These are phyloP conservation scores for Buceros bicornis DNA, from an alignment of 2,797 vertebrate species.

Conservation along the genomic window DNA sequence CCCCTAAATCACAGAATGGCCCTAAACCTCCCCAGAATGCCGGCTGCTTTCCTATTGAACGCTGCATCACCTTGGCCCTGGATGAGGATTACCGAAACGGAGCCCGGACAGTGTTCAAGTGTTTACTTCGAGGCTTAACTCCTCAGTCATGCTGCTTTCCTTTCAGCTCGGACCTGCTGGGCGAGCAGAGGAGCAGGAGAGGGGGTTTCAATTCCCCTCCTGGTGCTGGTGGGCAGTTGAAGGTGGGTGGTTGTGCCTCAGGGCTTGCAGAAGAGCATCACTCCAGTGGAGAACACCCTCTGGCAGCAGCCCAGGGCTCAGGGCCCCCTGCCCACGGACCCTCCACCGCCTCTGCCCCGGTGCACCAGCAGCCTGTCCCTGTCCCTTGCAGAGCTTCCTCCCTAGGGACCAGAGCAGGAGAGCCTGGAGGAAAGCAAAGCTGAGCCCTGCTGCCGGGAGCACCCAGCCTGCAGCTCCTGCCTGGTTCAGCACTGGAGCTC, in stretches of 20 bases:
- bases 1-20: background rate
- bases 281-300: background rate
- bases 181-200: no score
- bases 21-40: background rate
- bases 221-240: background rate
- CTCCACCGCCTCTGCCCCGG: background rate
- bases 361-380: no score
- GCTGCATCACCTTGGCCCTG: accelerated
- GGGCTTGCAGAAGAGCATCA: background rate
- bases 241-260: no score
- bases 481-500: background rate
- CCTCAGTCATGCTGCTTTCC: background rate
- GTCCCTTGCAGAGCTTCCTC: no score
- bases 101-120: accelerated
- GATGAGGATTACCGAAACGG: accelerated
- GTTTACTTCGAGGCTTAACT: background rate
- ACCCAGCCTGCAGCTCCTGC: no score
- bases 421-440: background rate
- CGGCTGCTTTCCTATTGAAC: background rate
- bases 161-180: background rate
- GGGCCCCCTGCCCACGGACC: accelerated
- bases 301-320: background rate
- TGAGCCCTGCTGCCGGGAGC: background rate
- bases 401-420: no score
- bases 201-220: background rate